Conservation (phyloP, 2,797 vertebrate genomes). For the Iguana delicatissima region DNA sequence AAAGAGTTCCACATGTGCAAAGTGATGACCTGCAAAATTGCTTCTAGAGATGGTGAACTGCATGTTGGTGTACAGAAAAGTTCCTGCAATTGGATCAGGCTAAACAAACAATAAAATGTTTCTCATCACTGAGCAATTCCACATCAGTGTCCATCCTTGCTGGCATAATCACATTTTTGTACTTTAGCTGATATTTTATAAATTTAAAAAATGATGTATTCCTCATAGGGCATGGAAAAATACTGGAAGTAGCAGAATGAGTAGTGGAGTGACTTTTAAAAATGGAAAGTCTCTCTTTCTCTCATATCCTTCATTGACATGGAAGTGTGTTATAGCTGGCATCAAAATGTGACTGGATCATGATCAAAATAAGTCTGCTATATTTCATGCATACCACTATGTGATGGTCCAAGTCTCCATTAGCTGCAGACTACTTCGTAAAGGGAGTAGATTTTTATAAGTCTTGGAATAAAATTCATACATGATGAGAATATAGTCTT, state of each 20-base stretch:
- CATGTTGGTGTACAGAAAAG: neutral
- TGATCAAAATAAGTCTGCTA: neutral
- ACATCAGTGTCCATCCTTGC: neutral
- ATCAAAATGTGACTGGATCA: neutral
- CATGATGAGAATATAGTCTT: neutral
- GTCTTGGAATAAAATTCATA: neutral
- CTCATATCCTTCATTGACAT: neutral
- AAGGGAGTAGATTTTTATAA: neutral
- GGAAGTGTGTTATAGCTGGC: neutral
- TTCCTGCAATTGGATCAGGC: neutral
- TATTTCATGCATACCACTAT: neutral
- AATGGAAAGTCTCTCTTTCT: neutral
- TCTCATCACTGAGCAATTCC: neutral
- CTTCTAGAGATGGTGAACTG: neutral
- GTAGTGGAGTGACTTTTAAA: neutral
- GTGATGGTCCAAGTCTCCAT: neutral
- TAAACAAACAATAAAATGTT: neutral
- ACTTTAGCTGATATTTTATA: conserved; percentile 1
- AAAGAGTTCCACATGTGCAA: neutral
- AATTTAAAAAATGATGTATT: neutral
- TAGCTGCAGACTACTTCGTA: neutral
- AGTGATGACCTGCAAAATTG: neutral
- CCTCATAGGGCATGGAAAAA: neutral
- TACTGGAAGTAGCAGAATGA: neutral
- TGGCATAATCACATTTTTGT: neutral